These are phyloP conservation scores for Dromius quadrimaculatus DNA, from an alignment of 2,888 invertebrate species.

Conservation along the genomic window DNA sequence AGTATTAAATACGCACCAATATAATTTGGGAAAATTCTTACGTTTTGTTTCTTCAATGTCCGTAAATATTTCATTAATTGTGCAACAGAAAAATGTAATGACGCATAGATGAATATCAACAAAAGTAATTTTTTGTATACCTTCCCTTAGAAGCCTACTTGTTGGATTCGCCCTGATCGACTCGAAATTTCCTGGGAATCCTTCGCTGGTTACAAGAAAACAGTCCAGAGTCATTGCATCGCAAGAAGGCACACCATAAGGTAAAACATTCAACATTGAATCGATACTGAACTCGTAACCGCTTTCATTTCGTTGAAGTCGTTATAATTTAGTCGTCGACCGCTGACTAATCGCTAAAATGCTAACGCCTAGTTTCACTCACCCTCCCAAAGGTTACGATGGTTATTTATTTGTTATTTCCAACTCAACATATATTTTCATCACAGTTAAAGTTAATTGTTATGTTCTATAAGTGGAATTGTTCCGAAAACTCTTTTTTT, in stretches of 20 bases:
- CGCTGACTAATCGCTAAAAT: slow-evolving; percentile 26
- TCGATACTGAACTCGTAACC: slow-evolving; percentile 12
- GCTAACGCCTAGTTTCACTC: slow-evolving; percentile 5
- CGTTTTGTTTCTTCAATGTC: slow-evolving; percentile 5
- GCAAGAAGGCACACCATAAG: slow-evolving; percentile 23
- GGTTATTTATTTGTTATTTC: not conserved
- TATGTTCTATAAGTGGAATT: no score
- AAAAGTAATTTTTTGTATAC: not conserved
- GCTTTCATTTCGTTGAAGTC: slow-evolving; percentile 37
- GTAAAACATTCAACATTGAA: slow-evolving; percentile 2
- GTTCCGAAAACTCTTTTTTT: no score
- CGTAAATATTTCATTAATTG: slow-evolving; percentile 22
- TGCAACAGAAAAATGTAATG: slow-evolving; percentile 22
- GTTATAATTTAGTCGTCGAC: slow-evolving; percentile 29
- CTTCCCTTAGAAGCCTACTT: slow-evolving; percentile 3
- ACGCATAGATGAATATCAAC: slow-evolving; percentile 16
- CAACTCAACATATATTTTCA: no score
- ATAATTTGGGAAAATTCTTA: no score
- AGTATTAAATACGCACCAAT: no score
- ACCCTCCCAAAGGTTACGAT: slow-evolving; percentile 1
- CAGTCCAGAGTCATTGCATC: slow-evolving; percentile 16
- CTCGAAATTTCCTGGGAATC: slow-evolving; percentile 20
- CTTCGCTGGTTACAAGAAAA: slow-evolving; percentile 2
- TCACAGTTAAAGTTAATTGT: no score
- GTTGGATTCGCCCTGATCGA: slow-evolving; percentile 17